Evolutionary conservation across 1,140 invertebrate genomes (phyloP), one percentile per base, ranked within the genome.

Genomic region (Drosophila carrolli): DNA sequence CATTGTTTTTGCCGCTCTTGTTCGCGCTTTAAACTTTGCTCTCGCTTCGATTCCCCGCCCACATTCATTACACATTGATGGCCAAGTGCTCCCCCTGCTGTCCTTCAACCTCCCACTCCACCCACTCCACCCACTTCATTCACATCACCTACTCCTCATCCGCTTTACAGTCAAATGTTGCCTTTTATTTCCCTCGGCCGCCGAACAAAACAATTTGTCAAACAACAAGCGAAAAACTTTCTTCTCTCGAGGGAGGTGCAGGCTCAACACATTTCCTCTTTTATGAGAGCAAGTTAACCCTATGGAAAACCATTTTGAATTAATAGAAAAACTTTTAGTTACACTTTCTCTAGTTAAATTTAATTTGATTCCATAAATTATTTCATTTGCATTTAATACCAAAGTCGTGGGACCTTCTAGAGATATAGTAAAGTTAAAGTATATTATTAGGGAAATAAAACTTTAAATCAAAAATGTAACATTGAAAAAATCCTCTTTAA

Each of bases 151-250:
- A 19, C 16, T 41, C 37, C 11, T 50, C 13, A 38, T 41, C 63
- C 37, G 40, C 19, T 48, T 48, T 56, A 43, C 51, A 61, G 50
- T 70, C 54, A 38, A 46, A 48, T 60, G 43, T 63, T 71, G 56
- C 54, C 61, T 65, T 70, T 68, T 81, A 72, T 70, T 85, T 70
- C 55, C 27, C 61, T 61, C 19, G 43, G 54, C 46, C 46, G 2
- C 48, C 61, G 61, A 53, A 62, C 37, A 78, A 86, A 73, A 83
- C 75, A 88, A 88, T 86, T 86, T 86, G 75, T 89, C 72, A 88
- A 44, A 75, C 50, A 82, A 76, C 53, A 79, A 70, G 72, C 53
- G 62, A 66, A 66, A 68, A 80, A 86, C 62, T 88, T 88, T 66
- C 40, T 66, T 63, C 27, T 51, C 44, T 65, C 61, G 13, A 37